Evolutionary conservation across 2,113 vertebrate species (phyloP), one percentile per base, ranked within the genome.

Genomic region (Pachyramphus minor): DNA sequence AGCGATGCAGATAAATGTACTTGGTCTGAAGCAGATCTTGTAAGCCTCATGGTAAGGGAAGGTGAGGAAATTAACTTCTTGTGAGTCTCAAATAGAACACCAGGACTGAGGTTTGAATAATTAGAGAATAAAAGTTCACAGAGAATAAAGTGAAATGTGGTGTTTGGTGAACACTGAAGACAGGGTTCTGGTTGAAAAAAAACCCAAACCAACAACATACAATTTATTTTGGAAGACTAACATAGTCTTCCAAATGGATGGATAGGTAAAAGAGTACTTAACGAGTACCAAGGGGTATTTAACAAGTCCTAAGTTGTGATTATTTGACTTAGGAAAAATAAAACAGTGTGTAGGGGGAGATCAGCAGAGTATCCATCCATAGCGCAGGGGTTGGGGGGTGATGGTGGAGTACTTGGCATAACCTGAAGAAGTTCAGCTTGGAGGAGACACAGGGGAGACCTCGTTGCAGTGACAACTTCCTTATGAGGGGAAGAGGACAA

Each of bases 121-220:
- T 9, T 16, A 47, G 18, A 22, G 28, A 56, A 56, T 56, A 56
- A 56, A 59, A 15, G 24, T 59, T 59, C 56, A 35, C 14, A 35
- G n/a, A 58, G 15, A 53, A 18, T 6, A 4, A n/a, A 28, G 24
- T 2, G 11, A 66, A 30, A 24, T 1, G 13, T 45, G 41, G 12
- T 2, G 0, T 11, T 15, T 21, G 24, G 39, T 8, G 5, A 66
- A 24, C 5, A 1, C 21, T 2, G 15, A 64, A 58, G 16, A 42
- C 31, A 37, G 11, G 12, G 11, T 10, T 59, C 5, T 24, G 47
- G 53, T 59, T 49, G 19, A 53, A 60, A 62, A 9, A 18, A 17
- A 2, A 7, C 12, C n/a, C n/a, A n/a, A n/a, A 19, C 5, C 9
- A 13, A 9, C 11, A 33, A 9, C 2, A 5, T 0, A 1, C 12